Conservation (phyloP, 2,888 invertebrate species). For the Hirtodrosophila trivittata region DNA sequence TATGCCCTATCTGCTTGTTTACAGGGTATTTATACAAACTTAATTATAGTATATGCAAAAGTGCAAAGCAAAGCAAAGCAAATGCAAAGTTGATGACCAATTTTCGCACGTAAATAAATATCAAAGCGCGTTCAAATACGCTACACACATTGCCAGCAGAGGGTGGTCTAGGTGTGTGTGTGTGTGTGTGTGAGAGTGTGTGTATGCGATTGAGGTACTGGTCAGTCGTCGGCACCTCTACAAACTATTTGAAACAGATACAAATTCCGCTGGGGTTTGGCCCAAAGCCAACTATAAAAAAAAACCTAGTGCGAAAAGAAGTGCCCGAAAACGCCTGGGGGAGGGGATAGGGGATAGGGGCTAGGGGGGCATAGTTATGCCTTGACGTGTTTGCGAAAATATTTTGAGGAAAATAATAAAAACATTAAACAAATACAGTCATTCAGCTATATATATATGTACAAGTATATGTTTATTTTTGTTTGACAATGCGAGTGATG, state of each 20-base stretch:
- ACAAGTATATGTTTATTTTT: conserved; percentile 27
- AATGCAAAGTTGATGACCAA: conserved; percentile 45
- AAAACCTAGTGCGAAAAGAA: conserved; percentile 42
- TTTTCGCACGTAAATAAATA: conserved; percentile 66
- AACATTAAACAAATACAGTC: conserved; percentile 36
- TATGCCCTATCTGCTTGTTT: not conserved
- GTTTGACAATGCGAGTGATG: conserved; percentile 57
- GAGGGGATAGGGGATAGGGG: not conserved
- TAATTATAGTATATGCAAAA: conserved; percentile 33
- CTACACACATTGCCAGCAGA: conserved; percentile 27
- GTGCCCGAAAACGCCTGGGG: conserved; percentile 9
- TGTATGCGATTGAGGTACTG: not conserved
- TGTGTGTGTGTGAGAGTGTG: not conserved
- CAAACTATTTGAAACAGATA: conserved; percentile 71
- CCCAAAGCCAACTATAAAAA: conserved; percentile 33
- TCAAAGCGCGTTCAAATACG: conserved; percentile 62
- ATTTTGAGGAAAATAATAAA: conserved; percentile 60
- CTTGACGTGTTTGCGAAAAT: conserved; percentile 72
- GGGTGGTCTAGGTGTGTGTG: not conserved
- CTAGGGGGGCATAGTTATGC: conserved; percentile 9
- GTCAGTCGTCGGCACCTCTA: conserved; percentile 21
- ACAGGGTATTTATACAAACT: conserved; percentile 13
- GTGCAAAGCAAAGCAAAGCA: conserved; percentile 34
- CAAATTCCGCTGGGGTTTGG: conserved; percentile 66
- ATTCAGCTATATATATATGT: conserved; percentile 1